Base-by-base conservation (phyloP, 1,140 invertebrate genomes). In the Leptoteleia sp. region DNA sequence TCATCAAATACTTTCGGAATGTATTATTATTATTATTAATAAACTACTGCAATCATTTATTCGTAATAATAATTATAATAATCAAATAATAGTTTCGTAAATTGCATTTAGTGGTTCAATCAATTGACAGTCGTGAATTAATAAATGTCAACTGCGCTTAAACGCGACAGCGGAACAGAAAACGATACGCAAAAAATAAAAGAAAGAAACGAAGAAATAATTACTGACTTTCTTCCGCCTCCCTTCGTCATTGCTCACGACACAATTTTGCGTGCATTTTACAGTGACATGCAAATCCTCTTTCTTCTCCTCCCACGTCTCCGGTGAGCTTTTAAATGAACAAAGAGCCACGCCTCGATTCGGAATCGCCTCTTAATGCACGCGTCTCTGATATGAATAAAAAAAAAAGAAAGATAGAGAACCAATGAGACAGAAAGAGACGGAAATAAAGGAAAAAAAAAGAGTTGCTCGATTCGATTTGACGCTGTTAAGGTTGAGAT, bases 301-400 rank as follows among this genome's bases (percentile, higher is more conserved):
- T 68, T 76, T 76, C 55, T 62, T 55, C 57, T 16, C 62, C 55
- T 40, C 52, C 50, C 27, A 48, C 68, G 52, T 57, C 25, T 38
- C 42, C 37, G 9, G 12, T 29, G 29, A 70, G 73, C 57, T 70
- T 76, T 76, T 76, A 76, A 76, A 76, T 40, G 72, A 76, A 76
- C 72, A 76, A 76, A 76, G 72, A 76, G 64, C 72, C 72, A 67
- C 72, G 62, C 72, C 72, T 76, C 50, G 59, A 57, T 40, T 65
- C n/a, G 19, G 43, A 65, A 50, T 75, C 40, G 55, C 38, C 37
- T 31, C 52, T 75, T 75, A 75, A 75, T 75, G 72, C 55, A 61
- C 47, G 57, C 71, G 52, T 50, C 37, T 50, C 27, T 33, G 52
- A 54, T 52, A 38, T 54, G 54, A 61, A 67, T 43, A 38, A 65